These are phyloP conservation scores for Troides aeacus DNA, from an alignment of 2,888 invertebrate species.

Conservation along the genomic window DNA sequence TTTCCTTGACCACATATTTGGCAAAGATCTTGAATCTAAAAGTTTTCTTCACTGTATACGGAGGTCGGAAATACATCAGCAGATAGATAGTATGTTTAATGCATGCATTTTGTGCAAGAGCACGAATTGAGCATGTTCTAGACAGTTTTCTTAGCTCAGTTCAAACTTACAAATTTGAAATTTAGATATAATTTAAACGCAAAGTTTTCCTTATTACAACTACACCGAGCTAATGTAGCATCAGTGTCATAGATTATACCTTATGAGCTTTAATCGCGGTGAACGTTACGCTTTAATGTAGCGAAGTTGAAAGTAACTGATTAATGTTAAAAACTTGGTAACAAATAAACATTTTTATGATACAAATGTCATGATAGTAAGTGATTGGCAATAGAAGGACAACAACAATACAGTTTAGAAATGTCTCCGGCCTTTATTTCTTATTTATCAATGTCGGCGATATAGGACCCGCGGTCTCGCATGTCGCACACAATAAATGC, in stretches of 20 bases:
- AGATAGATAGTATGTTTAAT: constrained; percentile 26
- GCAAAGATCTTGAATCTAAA: constrained; percentile 21
- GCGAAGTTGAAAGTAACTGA: too few species aligned
- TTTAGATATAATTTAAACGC: constrained; percentile 14
- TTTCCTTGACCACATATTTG: constrained; percentile 28
- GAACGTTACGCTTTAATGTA: neutral
- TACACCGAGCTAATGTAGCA: neutral
- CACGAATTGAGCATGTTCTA: constrained; percentile 26
- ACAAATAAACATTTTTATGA: neutral
- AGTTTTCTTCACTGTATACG: constrained; percentile 16
- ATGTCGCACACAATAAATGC: constrained; percentile 76
- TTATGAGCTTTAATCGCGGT: too few species aligned
- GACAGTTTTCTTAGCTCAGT: constrained; percentile 22
- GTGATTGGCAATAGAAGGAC: constrained; percentile 44
- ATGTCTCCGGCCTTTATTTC: constrained; percentile 49
- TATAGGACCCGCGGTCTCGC: constrained; percentile 69
- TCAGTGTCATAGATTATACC: too few species aligned
- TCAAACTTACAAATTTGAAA: constrained; percentile 23
- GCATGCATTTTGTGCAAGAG: constrained; percentile 27
- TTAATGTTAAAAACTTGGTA: too few species aligned
- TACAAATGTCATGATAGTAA: constrained; percentile 41
- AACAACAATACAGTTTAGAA: constrained; percentile 42
- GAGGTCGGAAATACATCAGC: constrained; percentile 24
- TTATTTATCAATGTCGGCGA: constrained; percentile 56
- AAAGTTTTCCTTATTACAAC: constrained; percentile 12